These are phyloP conservation scores for Philereme vetulata DNA, from an alignment of 2,888 invertebrate species.

Conservation along the genomic window DNA sequence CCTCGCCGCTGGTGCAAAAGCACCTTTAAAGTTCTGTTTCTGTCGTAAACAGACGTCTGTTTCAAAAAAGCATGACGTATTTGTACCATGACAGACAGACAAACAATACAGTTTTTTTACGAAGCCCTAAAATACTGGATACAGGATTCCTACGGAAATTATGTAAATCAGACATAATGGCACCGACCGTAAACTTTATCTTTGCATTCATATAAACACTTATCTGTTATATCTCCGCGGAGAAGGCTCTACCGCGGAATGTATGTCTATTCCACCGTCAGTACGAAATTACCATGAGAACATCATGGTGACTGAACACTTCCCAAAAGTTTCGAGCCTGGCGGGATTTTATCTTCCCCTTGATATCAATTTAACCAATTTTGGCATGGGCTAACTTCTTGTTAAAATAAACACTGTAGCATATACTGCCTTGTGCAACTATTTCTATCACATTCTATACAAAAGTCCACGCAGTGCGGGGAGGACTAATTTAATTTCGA, in stretches of 20 bases:
- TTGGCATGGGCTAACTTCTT: too few species aligned
- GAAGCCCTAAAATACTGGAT: conserved; percentile 5
- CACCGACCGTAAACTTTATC: conserved; percentile 7
- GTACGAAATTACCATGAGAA: not conserved
- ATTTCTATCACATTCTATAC: too few species aligned
- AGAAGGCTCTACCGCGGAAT: not conserved
- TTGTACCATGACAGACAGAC: conserved; percentile 1
- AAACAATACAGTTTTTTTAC: conserved; percentile 14
- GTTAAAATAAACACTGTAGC: too few species aligned
- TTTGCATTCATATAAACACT: conserved; percentile 2
- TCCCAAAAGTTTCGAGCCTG: too few species aligned
- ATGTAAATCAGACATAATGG: conserved; percentile 10
- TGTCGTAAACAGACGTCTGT: not conserved
- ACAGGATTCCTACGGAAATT: conserved; percentile 3
- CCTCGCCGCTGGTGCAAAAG: too few species aligned
- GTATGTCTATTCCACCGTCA: not conserved
- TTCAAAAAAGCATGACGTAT: not conserved
- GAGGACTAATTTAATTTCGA: too few species aligned
- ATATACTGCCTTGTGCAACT: too few species aligned
- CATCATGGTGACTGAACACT: too few species aligned
- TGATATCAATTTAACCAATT: too few species aligned
- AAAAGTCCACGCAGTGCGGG: too few species aligned
- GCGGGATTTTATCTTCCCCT: too few species aligned
- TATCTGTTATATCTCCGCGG: conserved; percentile 1
- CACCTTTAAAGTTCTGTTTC: too few species aligned